phyloP scores from a whole-genome alignment of 2,888 invertebrate genomes.

The Xylocampa areola region DNA sequence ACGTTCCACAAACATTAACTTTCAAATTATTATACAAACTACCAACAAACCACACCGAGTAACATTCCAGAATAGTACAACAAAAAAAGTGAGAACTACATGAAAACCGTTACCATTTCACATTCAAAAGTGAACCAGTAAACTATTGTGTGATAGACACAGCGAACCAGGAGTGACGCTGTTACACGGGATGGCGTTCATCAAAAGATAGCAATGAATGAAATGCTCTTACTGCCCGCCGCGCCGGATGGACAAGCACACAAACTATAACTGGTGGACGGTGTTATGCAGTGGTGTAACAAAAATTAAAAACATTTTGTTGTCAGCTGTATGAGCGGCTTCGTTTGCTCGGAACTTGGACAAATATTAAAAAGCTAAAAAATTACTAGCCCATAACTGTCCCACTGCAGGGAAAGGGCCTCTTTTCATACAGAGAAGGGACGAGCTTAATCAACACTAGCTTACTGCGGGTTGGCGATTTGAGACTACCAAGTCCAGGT shows the following conservation, averaged over 20 bases:
- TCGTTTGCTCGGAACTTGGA: background rate
- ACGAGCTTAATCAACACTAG: no score
- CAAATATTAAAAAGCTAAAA: no score
- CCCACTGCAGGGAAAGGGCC: no score
- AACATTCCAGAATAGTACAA: conserved; percentile 6
- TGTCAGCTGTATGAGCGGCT: background rate
- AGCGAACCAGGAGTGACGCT: conserved; percentile 27
- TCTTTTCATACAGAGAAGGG: no score
- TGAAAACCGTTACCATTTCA: conserved; percentile 11
- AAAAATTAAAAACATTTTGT: background rate
- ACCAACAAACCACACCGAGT: background rate
- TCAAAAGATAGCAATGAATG: conserved; percentile 53
- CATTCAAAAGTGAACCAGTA: conserved; percentile 38
- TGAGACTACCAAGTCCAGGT: no score
- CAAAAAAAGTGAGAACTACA: conserved; percentile 12
- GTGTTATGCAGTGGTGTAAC: conserved; percentile 13
- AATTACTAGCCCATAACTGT: no score
- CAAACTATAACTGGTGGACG: conserved; percentile 17
- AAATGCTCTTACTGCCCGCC: conserved; percentile 36
- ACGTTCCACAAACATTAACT: background rate
- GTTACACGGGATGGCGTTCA: conserved; percentile 43
- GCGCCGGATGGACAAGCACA: conserved; percentile 29
- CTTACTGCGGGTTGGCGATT: no score
- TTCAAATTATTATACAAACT: background rate
- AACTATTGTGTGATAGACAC: conserved; percentile 52